Evolutionary conservation across 2,888 invertebrate species (phyloP).

Genomic region (Lycophotia porphyrea): DNA sequence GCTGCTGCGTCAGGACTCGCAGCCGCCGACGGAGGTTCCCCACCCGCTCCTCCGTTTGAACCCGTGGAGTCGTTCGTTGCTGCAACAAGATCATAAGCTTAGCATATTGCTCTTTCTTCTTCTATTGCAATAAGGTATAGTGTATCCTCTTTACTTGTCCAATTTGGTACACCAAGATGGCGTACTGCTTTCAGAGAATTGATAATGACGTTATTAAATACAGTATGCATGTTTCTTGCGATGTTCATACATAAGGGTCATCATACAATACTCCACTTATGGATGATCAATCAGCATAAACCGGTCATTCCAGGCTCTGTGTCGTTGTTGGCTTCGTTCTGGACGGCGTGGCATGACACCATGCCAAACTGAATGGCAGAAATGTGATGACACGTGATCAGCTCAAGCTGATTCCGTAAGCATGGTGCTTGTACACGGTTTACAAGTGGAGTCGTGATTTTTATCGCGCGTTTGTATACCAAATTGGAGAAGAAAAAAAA

Average conservation of each 20-base stretch:
- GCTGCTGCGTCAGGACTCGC: slow-evolving; percentile 88
- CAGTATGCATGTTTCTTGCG: background rate
- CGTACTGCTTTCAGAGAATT: background rate
- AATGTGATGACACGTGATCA: background rate
- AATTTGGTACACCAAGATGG: slow-evolving; percentile 1
- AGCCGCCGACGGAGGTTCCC: slow-evolving; percentile 87
- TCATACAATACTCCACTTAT: too few species aligned
- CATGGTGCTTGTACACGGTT: background rate
- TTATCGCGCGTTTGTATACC: background rate
- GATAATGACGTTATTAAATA: background rate
- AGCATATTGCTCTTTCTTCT: background rate
- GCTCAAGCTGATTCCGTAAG: background rate
- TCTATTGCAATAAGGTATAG: slow-evolving; percentile 4
- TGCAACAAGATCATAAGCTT: slow-evolving; percentile 61
- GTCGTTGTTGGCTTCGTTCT: background rate
- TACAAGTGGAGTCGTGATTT: background rate
- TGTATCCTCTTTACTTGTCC: slow-evolving; percentile 16
- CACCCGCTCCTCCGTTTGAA: slow-evolving; percentile 84
- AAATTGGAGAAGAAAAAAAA: background rate
- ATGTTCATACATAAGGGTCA: background rate
- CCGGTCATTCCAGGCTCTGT: background rate
- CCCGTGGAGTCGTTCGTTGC: slow-evolving; percentile 88
- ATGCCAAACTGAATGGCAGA: background rate
- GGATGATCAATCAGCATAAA: background rate
- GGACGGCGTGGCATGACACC: background rate